Base-by-base conservation (phyloP, 2,113 vertebrate species). In the Hippocampus barbouri region DNA sequence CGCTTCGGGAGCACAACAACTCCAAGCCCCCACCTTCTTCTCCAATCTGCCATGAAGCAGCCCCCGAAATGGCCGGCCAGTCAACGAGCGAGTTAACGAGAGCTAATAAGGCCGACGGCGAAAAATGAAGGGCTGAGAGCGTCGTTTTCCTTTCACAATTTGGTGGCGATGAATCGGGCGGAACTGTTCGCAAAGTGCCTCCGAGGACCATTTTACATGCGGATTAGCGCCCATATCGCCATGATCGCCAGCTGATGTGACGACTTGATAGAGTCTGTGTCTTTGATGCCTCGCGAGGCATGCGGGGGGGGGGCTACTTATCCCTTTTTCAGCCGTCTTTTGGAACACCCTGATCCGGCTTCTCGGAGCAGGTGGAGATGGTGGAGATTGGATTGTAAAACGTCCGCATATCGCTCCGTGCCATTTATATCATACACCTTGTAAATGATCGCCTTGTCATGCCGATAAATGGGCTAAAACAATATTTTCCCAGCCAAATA, bases 191-290 rank as follows among this genome's bases (percentile, higher is more conserved):
- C 69, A 72, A 83, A 89, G 85, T 82, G 78, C 86, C 81, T 80
- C 49, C 70, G 71, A 85, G 74, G 86, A 87, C 83, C 72, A 69
- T 90, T 90, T 91, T 81, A 86, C 89, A 81, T 85, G 90, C 75
- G 87, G 89, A 92, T 93, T 90, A 83, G 87, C 65, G 75, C 27
- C 86, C 73, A 78, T 93, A 92, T 93, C 75, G 75, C 84, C 51
- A 45, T 81, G 86, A 90, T 90, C 89, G 80, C 68, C 69, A 78
- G 77, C 68, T 69, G 89, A 91, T 84, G 88, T 69, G 45, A 68
- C 53, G 80, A 82, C 83, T 82, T 82, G 84, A 85, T 77, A 86
- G 79, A 66, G 77, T 57, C 78, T 73, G 74, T 76, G 75, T 62
- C 80, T 92, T 92, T 90, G 84, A 85, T 90, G 73, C 72, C 70